Base-by-base conservation (phyloP, 2,113 vertebrate species). In the Notarius lentiginosus region DNA sequence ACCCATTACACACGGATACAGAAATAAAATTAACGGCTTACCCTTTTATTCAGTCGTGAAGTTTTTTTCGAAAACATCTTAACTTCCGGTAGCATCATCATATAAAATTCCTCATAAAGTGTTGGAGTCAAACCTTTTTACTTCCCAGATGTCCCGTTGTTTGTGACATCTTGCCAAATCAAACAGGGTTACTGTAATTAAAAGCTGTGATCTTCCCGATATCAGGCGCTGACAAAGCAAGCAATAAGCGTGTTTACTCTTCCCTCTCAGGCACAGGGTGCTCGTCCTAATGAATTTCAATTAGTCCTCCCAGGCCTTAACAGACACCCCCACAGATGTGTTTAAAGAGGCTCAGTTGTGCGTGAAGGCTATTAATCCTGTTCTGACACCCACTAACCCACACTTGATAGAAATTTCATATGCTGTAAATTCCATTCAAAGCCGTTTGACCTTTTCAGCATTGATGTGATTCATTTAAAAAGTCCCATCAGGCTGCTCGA, bases 221-320 rank as follows among this genome's bases (percentile, higher is more conserved):
- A 75, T 86, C 66, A 47, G 68, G 58, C 11, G 41, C 68, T 15
- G 83, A 81, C 81, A 66, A 87, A 85, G 72, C 86, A 47, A 70
- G 41, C 27, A 56, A 66, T 73, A 82, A 56, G n/a, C 73, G 8
- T 86, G 82, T 87, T 88, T 88, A 87, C 79, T 14, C 72, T 66
- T 84, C 82, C 30, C 83, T 82, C 82, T 47, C 55, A 27, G 77
- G 49, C 73, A 77, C 70, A 34, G 85, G 82, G 82, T 87, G 41
- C 58, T 84, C n/a, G 24, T 81, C 51, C 58, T 87, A 90, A 90
- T 85, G 85, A 88, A 90, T 88, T 88, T 90, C 76, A 90, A 77
- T 89, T 86, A 90, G 80, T 70, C 73, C 61, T 80, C 70, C 56
- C 76, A 79, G 84, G 60, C 53, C 86, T 84, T 79, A 68, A 73